These are phyloP conservation scores for Lithobates pipiens DNA, from an alignment of 2,797 vertebrate species.

Conservation along the genomic window DNA sequence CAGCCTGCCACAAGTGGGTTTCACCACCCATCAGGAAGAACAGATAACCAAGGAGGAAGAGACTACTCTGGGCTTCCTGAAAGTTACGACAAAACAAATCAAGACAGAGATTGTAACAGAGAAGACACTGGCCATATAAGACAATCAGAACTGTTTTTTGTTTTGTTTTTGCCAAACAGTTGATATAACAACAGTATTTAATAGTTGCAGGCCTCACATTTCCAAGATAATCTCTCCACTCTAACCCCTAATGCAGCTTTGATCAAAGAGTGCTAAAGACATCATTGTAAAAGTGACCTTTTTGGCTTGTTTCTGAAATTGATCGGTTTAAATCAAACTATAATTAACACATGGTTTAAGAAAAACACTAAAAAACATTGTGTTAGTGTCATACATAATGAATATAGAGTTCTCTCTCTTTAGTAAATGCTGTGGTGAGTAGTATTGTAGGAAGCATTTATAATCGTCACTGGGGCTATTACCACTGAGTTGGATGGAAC, in stretches of 20 bases:
- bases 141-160: background rate
- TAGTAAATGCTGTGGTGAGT: background rate
- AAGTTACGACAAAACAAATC: conserved; percentile 72
- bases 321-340: conserved; percentile 3
- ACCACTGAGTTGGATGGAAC: background rate
- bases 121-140: conserved; percentile 69
- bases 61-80: conserved; percentile 65
- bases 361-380: background rate
- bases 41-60: conserved; percentile 67
- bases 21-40: conserved; percentile 71
- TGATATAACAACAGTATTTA: conserved; percentile 4
- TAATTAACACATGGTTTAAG: conserved; percentile 8
- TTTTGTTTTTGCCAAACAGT: conserved; percentile 24
- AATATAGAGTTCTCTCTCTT: background rate
- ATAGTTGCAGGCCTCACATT: conserved; percentile 25
- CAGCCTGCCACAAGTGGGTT: conserved; percentile 78
- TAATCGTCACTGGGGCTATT: background rate
- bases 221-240: conserved; percentile 41
- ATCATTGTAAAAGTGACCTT: background rate
- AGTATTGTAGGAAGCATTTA: background rate
- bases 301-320: conserved; percentile 21
- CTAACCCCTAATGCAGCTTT: conserved; percentile 36
- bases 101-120: conserved; percentile 71
- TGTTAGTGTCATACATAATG: conserved; percentile 3
- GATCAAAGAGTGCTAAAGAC: background rate